Evolutionary conservation across 1,140 invertebrate genomes (phyloP), one percentile per base, ranked within the genome.

Genomic region (Trichonephila clavata): DNA sequence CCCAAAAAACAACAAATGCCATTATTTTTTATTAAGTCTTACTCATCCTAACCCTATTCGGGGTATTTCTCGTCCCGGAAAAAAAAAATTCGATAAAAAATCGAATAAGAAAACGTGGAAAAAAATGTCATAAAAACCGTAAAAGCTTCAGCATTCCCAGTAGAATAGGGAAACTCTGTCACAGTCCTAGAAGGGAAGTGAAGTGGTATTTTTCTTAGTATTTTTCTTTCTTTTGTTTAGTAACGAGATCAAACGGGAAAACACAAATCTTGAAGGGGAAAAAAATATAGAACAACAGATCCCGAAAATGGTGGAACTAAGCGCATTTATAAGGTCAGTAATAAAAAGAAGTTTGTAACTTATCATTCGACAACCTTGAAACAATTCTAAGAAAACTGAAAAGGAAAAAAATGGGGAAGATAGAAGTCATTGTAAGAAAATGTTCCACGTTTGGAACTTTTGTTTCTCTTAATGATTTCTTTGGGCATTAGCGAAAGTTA

Each of bases 1-100:
- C 20, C 39, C 1, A 18, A 80, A 80, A n/a, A 39, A 43, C 77
- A 80, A 80, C 77, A 43, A 57, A 83, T 50, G 80, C 80, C 80
- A 83, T 83, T 57, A 43, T 57, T 83, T 83, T 83, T 83, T 83
- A 83, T 83, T 83, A 83, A 83, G 80, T 83, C 80, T 57, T 50
- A 50, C 80, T 50, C 80, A 50, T 57, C 50, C 13, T 24, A 24
- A 71, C 39, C 80, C 43, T 83, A 83, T 50, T 43, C 80, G 10
- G n/a, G 13, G 27, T 24, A 71, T 61, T 14, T 61, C 43, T 50
- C 43, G 20, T 20, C 21, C 21, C 8, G 7, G 6, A 6, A 50
- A 83, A 83, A 83, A 83, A 43, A 83, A 83, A n/a, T 7, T n/a
- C 18, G 50, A 83, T 83, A 71, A 71, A 71, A 71, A 43, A 43